Conservation (phyloP, 1,140 invertebrate species). For the Mizuhopecten yessoensis region DNA sequence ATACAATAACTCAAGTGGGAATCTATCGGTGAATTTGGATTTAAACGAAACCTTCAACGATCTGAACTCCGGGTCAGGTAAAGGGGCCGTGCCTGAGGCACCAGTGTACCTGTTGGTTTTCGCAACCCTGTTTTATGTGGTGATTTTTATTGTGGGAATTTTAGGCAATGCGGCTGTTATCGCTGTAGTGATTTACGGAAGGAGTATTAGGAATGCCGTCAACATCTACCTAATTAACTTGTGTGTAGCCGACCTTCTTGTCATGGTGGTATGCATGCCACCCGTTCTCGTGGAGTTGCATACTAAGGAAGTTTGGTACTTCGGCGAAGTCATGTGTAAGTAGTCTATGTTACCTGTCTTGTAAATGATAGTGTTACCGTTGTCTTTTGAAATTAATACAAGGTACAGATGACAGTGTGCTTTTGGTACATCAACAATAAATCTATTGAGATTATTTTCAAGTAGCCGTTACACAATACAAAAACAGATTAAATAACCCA, state of each 20-base stretch:
- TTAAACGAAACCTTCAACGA: neutral
- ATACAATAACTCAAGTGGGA: neutral
- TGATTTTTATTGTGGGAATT: slow-evolving; percentile 71
- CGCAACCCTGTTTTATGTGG: slow-evolving; percentile 67
- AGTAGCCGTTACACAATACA: no score
- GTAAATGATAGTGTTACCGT: neutral
- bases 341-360: slow-evolving; percentile 56
- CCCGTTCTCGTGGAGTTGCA: slow-evolving; percentile 92
- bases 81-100: slow-evolving; percentile 79
- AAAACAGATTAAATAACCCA: no score
- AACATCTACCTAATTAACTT: slow-evolving; percentile 93
- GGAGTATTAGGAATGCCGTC: slow-evolving; percentile 91
- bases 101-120: slow-evolving; percentile 90
- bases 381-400: no score
- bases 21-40: neutral
- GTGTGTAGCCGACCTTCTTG: slow-evolving; percentile 88
- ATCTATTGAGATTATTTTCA: no score
- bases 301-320: slow-evolving; percentile 90
- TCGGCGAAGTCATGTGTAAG: slow-evolving; percentile 91
- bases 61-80: neutral
- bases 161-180: slow-evolving; percentile 73
- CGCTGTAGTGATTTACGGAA: slow-evolving; percentile 67
- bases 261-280: slow-evolving; percentile 93
- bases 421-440: no score
- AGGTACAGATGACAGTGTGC: no score